Evolutionary conservation across 2,797 vertebrate genomes (phyloP).

Genomic region (Squalus acanthias): DNA sequence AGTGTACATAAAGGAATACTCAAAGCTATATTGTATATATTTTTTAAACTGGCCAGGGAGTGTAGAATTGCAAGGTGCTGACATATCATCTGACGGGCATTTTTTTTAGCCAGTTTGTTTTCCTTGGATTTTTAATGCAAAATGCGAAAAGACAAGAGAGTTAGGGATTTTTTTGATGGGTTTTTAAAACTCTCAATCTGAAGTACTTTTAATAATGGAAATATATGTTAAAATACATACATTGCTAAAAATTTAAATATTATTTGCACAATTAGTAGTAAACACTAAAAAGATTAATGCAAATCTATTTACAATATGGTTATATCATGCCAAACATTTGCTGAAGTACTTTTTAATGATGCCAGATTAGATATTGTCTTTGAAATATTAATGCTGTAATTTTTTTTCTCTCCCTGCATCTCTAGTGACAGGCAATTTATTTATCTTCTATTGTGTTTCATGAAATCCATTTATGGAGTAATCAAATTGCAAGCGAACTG

Average conservation of each 20-base stretch:
- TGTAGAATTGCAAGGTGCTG: not conserved
- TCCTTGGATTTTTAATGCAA: too few species aligned
- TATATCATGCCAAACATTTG: conserved; percentile 21
- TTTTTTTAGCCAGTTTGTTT: not conserved
- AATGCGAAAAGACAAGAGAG: not conserved
- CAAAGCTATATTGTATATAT: not conserved
- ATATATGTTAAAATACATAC: not conserved
- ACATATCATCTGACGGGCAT: not conserved
- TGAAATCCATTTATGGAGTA: conserved; percentile 20
- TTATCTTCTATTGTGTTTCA: not conserved
- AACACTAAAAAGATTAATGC: not conserved
- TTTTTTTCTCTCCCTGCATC: not conserved
- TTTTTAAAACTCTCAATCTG: not conserved
- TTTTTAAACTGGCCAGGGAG: not conserved
- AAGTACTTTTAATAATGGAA: not conserved
- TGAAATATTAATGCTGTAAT: not conserved
- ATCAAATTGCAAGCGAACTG: conserved; percentile 7
- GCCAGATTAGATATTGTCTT: not conserved
- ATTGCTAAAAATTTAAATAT: not conserved
- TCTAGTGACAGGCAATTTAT: conserved; percentile 18
- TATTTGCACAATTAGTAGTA: not conserved
- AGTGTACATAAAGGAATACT: not conserved
- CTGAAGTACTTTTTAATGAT: not conserved
- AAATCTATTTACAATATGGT: not conserved
- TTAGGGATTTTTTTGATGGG: not conserved